Evolutionary conservation across 2,888 invertebrate species (phyloP).

Genomic region (Eulithis testata): DNA sequence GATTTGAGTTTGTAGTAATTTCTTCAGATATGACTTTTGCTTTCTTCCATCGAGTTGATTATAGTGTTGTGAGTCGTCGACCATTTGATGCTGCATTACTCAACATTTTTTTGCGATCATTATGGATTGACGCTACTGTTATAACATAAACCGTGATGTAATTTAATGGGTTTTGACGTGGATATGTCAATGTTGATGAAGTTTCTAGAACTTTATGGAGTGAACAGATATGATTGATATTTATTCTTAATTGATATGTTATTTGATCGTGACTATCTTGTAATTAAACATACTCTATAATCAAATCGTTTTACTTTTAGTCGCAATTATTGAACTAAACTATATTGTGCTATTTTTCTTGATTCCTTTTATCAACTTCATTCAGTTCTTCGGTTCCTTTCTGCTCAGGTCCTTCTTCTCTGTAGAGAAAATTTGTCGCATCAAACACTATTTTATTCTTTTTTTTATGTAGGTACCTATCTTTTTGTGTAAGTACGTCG

Average conservation of each 20-base stretch:
- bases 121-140: constrained; percentile 22
- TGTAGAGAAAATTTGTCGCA: no score
- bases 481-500: no score
- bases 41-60: constrained; percentile 41
- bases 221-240: not conserved
- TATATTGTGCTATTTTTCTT: no score
- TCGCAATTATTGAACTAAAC: no score
- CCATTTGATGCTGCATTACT: constrained; percentile 40
- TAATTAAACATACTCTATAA: no score
- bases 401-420: no score
- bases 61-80: constrained; percentile 24
- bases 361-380: no score
- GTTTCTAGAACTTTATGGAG: not conserved
- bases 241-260: constrained; percentile 1
- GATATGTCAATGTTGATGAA: not conserved
- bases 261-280: not conserved
- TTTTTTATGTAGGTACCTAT: no score
- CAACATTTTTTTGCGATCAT: constrained; percentile 35
- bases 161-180: constrained; percentile 11
- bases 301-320: no score
- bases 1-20: constrained; percentile 22
- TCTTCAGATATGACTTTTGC: constrained; percentile 35
- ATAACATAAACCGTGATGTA: constrained; percentile 16
- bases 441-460: no score
- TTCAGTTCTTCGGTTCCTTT: no score